phyloP scores from a whole-genome alignment of 2,888 invertebrate genomes.

The Cantharis rustica region DNA sequence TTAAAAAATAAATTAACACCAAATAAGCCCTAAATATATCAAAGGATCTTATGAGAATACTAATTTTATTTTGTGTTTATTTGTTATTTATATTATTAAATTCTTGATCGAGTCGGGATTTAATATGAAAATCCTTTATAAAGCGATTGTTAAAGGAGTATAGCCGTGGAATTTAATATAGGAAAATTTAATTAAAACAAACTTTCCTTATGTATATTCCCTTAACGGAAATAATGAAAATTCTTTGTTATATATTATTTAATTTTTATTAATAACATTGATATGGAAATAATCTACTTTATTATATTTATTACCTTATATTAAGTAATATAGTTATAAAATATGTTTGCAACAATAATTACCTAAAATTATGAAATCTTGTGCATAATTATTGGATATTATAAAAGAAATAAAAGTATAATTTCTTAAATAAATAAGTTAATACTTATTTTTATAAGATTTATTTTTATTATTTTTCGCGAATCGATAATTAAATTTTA shows the following conservation, averaged over 20 bases:
- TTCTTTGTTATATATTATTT: background rate
- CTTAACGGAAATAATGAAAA: background rate
- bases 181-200: conserved; percentile 10
- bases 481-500: too few species aligned
- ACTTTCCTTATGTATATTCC: background rate
- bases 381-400: too few species aligned
- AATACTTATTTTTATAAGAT: too few species aligned
- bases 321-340: too few species aligned
- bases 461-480: too few species aligned
- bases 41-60: background rate
- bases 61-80: background rate
- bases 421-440: too few species aligned
- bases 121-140: conserved; percentile 7
- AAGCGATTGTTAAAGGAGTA: conserved; percentile 7
- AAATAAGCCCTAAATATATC: background rate
- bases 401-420: too few species aligned
- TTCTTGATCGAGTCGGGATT: background rate
- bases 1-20: background rate
- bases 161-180: conserved; percentile 14
- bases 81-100: background rate
- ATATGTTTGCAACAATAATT: too few species aligned
- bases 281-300: too few species aligned
- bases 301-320: too few species aligned
- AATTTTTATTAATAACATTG: too few species aligned
- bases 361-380: too few species aligned